These are phyloP conservation scores for Zoanthus solanderi DNA, from an alignment of 92 coral and sea anemone species.

Conservation along the genomic window DNA sequence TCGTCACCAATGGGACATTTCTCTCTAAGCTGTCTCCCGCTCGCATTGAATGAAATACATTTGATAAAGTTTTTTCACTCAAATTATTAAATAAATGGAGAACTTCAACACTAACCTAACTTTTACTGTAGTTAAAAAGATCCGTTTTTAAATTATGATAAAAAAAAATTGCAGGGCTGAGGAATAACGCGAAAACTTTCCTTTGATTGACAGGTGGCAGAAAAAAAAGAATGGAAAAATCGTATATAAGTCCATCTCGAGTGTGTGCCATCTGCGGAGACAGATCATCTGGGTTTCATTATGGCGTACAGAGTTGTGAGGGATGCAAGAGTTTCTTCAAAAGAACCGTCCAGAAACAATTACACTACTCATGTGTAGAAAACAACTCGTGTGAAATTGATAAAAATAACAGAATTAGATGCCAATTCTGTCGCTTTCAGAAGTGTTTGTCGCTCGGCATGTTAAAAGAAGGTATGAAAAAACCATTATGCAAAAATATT, in stretches of 20 bases:
- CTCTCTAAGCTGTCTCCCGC: too few species aligned
- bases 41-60: too few species aligned
- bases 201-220: conserved; percentile 1
- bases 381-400: conserved; percentile 92
- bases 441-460: conserved; percentile 86
- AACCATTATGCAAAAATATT: not conserved
- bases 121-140: not conserved
- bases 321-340: conserved; percentile 95
- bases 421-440: conserved; percentile 92
- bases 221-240: conserved; percentile 51
- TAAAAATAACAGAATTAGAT: conserved; percentile 88
- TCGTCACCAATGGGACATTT: too few species aligned
- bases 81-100: not conserved
- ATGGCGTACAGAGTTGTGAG: conserved; percentile 94
- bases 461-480: conserved; percentile 84
- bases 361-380: conserved; percentile 89
- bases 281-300: conserved; percentile 92
- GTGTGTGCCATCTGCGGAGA: conserved; percentile 91
- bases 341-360: conserved; percentile 89
- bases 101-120: not conserved
- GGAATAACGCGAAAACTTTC: conserved; percentile 6
- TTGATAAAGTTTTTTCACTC: not conserved
- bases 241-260: conserved; percentile 51
- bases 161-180: not conserved
- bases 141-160: not conserved